A percentile compares a stretch with the other conserved stretches of the same genome.
Conservation (phyloP, 2,888 invertebrate species). For the Cheiracanthium punctorium region DNA sequence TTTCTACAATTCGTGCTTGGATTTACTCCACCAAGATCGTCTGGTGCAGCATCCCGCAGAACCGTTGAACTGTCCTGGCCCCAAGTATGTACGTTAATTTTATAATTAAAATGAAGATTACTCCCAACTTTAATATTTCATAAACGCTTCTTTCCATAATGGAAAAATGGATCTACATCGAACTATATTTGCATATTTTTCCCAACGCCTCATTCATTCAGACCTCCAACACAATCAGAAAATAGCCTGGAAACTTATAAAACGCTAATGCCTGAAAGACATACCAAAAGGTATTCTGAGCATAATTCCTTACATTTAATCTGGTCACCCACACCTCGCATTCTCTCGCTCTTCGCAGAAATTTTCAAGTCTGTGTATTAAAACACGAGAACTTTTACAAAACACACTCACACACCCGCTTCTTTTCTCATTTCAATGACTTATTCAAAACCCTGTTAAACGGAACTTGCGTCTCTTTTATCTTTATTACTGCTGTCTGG, state of each 20-base stretch:
- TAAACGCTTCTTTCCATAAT: background rate
- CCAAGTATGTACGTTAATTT: too few species aligned
- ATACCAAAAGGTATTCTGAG: background rate
- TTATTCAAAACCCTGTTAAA: background rate
- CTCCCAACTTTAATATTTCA: background rate
- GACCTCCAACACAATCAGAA: background rate
- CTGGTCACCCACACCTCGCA: background rate
- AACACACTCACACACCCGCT: background rate
- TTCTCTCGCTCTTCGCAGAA: background rate
- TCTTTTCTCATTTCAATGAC: background rate
- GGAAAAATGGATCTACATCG: background rate
- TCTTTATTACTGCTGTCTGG: background rate
- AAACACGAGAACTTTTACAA: background rate
- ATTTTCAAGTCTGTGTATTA: background rate
- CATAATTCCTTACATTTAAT: background rate
- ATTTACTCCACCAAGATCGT: too few species aligned
- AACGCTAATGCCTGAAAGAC: background rate
- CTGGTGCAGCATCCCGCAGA: too few species aligned
- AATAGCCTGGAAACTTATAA: background rate
- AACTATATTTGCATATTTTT: background rate
- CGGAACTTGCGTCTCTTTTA: background rate
- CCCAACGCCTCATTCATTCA: background rate
- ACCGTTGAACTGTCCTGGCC: too few species aligned
- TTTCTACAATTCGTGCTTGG: too few species aligned
- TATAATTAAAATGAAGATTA: background rate